Percentiles rank a stretch among this genome's conserved stretches.
Evolutionary conservation across 2,888 invertebrate species (phyloP).

Genomic region (Dynastes grantii): DNA sequence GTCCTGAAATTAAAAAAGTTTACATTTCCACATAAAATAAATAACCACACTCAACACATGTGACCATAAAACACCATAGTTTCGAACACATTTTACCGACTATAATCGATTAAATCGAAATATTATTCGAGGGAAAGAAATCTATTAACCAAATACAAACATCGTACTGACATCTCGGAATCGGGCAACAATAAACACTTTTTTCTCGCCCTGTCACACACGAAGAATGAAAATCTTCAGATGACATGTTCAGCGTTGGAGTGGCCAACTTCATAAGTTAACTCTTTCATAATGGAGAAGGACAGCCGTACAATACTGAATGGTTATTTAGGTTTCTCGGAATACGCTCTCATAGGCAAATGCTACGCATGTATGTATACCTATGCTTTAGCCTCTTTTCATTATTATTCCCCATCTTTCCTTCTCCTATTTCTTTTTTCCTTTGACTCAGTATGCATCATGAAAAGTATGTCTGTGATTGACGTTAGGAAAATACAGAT

Average conservation of each 20-base stretch:
- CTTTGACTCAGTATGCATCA: background rate
- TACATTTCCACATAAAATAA: too few species aligned
- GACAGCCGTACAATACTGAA: constrained; percentile 42
- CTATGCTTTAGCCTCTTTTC: constrained; percentile 20
- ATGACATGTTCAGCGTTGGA: constrained; percentile 49
- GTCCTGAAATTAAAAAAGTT: too few species aligned
- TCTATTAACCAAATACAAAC: constrained; percentile 47
- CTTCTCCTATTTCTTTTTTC: constrained; percentile 16
- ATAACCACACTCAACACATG: background rate
- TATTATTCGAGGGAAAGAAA: constrained; percentile 41
- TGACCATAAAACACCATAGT: background rate
- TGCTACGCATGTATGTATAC: constrained; percentile 11
- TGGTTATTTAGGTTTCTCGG: constrained; percentile 46
- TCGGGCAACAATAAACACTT: constrained; percentile 46
- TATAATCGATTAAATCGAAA: constrained; percentile 44
- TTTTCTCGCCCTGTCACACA: constrained; percentile 50
- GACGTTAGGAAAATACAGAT: constrained; percentile 23
- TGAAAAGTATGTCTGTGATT: constrained; percentile 26
- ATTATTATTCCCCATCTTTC: constrained; percentile 9
- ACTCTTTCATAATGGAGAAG: constrained; percentile 49
- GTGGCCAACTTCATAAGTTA: constrained; percentile 51
- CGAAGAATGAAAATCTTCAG: constrained; percentile 49
- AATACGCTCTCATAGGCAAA: constrained; percentile 42
- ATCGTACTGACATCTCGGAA: constrained; percentile 38
- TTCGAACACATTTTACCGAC: constrained; percentile 12